Conservation (phyloP, 2,888 invertebrate genomes). For the Plagiodera versicolora region DNA sequence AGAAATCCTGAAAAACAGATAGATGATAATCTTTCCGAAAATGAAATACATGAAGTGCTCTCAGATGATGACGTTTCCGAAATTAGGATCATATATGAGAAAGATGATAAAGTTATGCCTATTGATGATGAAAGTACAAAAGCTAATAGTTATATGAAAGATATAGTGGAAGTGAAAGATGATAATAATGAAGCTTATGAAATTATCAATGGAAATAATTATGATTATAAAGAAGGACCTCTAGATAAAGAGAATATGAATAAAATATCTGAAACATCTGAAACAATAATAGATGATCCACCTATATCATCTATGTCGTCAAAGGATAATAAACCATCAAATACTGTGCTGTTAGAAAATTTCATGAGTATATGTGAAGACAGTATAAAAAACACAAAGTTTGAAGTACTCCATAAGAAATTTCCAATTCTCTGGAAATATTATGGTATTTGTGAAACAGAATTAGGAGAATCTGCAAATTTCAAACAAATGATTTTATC, state of each 20-base stretch:
- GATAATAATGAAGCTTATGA: slow-evolving; percentile 15
- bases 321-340: neutral
- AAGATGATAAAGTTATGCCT: slow-evolving; percentile 22
- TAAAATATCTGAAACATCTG: slow-evolving; percentile 19
- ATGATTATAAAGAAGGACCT: slow-evolving; percentile 15
- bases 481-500: slow-evolving; percentile 32
- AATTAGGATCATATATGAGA: slow-evolving; percentile 11
- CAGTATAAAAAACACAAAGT: slow-evolving; percentile 13
- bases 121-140: slow-evolving; percentile 7
- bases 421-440: slow-evolving; percentile 30
- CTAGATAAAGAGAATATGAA: slow-evolving; percentile 21
- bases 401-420: slow-evolving; percentile 21
- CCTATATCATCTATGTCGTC: slow-evolving; percentile 15
- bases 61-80: slow-evolving; percentile 28
- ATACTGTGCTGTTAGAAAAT: slow-evolving; percentile 19
- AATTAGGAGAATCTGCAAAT: slow-evolving; percentile 22
- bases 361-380: slow-evolving; percentile 31
- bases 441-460: slow-evolving; percentile 31
- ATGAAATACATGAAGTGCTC: slow-evolving; percentile 14
- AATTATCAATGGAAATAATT: slow-evolving; percentile 24
- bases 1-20: slow-evolving; percentile 6
- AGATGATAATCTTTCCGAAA: neutral
- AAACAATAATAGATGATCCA: slow-evolving; percentile 1
- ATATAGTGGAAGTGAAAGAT: neutral
- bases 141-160: neutral